Conservation (phyloP, 2,113 vertebrate genomes). For the Gnathonemus echidnorhynchus region DNA sequence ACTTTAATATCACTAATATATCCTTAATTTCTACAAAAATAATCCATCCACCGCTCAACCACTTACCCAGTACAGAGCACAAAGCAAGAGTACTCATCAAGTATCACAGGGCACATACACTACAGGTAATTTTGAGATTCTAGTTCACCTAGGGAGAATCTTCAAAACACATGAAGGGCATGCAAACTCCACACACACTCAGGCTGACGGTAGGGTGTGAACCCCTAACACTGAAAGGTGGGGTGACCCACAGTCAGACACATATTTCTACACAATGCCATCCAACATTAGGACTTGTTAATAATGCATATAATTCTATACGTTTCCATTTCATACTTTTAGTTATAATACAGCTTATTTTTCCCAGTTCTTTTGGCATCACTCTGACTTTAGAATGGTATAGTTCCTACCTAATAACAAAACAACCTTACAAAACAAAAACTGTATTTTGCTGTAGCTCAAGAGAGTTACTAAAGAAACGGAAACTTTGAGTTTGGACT, state of each 20-base stretch:
- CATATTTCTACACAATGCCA: not conserved
- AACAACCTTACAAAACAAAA: not conserved
- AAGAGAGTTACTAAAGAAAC: not conserved
- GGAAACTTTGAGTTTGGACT: not conserved
- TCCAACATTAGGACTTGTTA: not conserved
- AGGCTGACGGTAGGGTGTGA: not conserved
- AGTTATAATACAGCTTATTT: not conserved
- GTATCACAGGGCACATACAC: not conserved
- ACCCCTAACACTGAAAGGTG: not conserved
- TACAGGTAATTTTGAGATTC: not conserved
- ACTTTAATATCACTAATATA: not conserved
- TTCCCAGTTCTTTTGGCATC: not conserved
- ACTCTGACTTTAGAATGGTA: not conserved
- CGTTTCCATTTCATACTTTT: not conserved
- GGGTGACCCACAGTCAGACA: not conserved
- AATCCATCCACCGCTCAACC: not conserved
- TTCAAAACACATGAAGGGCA: not conserved
- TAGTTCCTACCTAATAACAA: not conserved
- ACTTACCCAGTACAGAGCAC: not conserved
- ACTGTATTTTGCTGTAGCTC: not conserved
- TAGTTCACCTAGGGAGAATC: not conserved
- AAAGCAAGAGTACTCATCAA: not conserved
- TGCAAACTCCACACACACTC: not conserved
- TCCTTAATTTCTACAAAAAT: not conserved
- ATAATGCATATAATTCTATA: not conserved